Conservation (phyloP, 1,140 invertebrate genomes). For the Theocolax elegans region DNA sequence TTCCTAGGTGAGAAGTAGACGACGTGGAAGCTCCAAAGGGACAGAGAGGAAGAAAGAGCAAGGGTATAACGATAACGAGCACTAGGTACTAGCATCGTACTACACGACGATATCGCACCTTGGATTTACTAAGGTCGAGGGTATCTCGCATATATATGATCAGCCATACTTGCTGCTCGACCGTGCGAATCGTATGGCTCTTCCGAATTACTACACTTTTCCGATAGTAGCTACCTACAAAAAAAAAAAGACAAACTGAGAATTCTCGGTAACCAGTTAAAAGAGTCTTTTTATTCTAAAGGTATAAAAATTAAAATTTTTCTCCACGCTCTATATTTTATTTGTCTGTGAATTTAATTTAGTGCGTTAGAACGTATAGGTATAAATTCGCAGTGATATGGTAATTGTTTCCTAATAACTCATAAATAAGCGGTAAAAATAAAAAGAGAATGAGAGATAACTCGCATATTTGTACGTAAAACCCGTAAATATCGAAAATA, state of each 20-base stretch:
- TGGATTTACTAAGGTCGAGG: constrained; percentile 25
- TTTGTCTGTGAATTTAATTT: too few species aligned
- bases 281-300: neutral
- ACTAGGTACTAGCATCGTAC: neutral
- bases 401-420: too few species aligned
- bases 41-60: neutral
- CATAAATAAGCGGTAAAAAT: too few species aligned
- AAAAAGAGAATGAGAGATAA: too few species aligned
- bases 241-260: too few species aligned
- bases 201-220: constrained; percentile 29
- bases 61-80: constrained; percentile 33
- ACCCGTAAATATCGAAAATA: too few species aligned
- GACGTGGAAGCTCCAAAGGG: constrained; percentile 5
- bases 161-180: constrained; percentile 21
- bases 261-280: too few species aligned
- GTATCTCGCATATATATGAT: neutral
- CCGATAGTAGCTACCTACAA: constrained; percentile 21
- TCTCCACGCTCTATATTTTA: too few species aligned
- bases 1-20: constrained; percentile 21
- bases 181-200: neutral
- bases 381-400: too few species aligned
- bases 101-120: constrained; percentile 17
- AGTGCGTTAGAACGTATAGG: too few species aligned
- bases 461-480: too few species aligned
- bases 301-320: too few species aligned